Evolutionary conservation across 2,113 vertebrate species (phyloP).

Genomic region (Podilymbus podiceps): DNA sequence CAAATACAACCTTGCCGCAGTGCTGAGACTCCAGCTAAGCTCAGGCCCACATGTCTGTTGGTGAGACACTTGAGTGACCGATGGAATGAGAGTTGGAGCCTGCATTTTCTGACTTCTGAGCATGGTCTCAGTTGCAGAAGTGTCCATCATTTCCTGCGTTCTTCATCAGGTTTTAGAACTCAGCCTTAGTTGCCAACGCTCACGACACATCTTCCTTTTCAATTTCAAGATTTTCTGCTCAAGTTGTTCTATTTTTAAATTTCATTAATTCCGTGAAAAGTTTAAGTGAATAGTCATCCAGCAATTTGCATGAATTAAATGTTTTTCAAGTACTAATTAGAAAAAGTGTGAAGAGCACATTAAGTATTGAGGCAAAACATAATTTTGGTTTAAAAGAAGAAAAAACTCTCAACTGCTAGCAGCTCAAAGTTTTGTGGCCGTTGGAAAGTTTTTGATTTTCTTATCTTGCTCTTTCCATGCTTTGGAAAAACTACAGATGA

Average conservation of each 20-base stretch:
- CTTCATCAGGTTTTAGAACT: not conserved
- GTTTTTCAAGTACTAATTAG: conserved; percentile 50
- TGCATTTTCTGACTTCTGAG: not conserved
- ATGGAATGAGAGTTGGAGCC: not conserved
- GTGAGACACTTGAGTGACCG: not conserved
- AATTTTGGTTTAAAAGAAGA: not conserved
- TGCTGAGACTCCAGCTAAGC: not conserved
- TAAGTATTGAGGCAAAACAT: conserved; percentile 12
- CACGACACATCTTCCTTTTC: not conserved
- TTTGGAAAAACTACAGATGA: not conserved
- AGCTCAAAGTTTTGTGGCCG: conserved; percentile 14
- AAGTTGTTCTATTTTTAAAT: conserved; percentile 57
- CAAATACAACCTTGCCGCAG: not conserved
- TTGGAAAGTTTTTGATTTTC: conserved; percentile 26
- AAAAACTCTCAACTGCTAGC: not conserved
- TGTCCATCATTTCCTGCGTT: not conserved
- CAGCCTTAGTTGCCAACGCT: not conserved
- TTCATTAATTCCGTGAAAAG: not conserved
- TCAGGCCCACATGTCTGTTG: not conserved
- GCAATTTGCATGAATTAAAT: conserved; percentile 62
- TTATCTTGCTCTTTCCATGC: conserved; percentile 14
- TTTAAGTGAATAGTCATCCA: conserved; percentile 51
- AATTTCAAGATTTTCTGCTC: not conserved
- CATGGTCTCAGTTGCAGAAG: not conserved
- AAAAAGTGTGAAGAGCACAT: conserved; percentile 12